Evolutionary conservation across 1,140 invertebrate genomes (phyloP), one percentile per base, ranked within the genome.

Genomic region (Lepidotrigona ventralis): DNA sequence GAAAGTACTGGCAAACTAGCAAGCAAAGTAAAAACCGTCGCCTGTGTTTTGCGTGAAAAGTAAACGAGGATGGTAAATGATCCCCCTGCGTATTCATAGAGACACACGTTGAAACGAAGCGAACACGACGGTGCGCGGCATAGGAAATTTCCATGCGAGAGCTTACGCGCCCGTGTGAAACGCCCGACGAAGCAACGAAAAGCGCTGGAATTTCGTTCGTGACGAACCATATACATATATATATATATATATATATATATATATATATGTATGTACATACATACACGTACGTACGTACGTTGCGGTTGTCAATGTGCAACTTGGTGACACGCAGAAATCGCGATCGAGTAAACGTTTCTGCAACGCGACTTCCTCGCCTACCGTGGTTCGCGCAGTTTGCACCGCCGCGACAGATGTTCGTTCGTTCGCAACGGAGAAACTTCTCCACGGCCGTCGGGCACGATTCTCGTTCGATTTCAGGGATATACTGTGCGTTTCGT

Each of bases 381-480:
- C 73, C 73, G 77, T 58, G 53, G 6, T 46, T 46, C 64, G 64
- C 84, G n/a, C 33, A 58, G 68, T 63, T 53, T 17, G 2, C 33
- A 33, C 33, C 33, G 33, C 33, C 33, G 33, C 68, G 69, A 79
- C 85, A 78, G 79, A 86, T 86, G 79, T 70, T 86, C 51, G 33
- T 73, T 60, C 21, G 21, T 56, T n/a, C 60, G 23, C 14, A 54
- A 56, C 76, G 63, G 19, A 33, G 63, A 69, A 75, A 86, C 63
- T 86, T 86, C 83, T 66, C 63, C 64, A 68, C n/a, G 68, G 68
- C 60, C 51, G 72, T 72, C 56, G 46, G 39, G 33, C 46, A 26
- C 33, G 54, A 64, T 46, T 56, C 39, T 33, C 39, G 58, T 74
- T 17, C n/a, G 53, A 76, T 63, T 77, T 73, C 54, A 6, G 5